These are phyloP conservation scores for Herminia tarsipennalis DNA, from an alignment of 2,888 invertebrate genomes.

Conservation along the genomic window DNA sequence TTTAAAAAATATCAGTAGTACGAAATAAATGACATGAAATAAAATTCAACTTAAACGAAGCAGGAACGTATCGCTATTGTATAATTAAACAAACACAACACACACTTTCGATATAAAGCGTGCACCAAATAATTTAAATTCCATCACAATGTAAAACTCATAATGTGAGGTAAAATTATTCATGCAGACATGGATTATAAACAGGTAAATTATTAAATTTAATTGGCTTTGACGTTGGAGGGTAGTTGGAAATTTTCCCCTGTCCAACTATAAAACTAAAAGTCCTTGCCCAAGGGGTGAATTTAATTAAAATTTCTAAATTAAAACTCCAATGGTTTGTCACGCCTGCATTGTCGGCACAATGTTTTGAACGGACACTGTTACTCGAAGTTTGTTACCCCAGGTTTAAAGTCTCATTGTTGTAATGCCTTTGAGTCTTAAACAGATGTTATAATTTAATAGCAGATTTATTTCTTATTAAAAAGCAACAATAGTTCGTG, in stretches of 20 bases:
- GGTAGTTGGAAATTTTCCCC: slow-evolving; percentile 5
- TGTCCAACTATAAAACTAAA: slow-evolving; percentile 38
- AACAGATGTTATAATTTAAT: too few species aligned
- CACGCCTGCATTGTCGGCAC: slow-evolving; percentile 22
- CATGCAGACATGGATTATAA: slow-evolving; percentile 27
- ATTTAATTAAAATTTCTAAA: slow-evolving; percentile 57
- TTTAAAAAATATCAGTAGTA: too few species aligned
- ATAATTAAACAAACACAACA: slow-evolving; percentile 3
- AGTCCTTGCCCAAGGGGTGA: slow-evolving; percentile 16
- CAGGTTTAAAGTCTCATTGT: too few species aligned
- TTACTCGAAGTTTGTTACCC: too few species aligned
- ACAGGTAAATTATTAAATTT: slow-evolving; percentile 39
- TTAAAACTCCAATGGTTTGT: slow-evolving; percentile 48
- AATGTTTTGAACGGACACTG: not conserved
- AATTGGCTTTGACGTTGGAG: slow-evolving; percentile 23
- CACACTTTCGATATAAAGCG: not conserved
- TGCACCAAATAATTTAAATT: slow-evolving; percentile 1
- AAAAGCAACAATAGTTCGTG: too few species aligned
- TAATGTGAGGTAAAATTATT: slow-evolving; percentile 13
- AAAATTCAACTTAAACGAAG: too few species aligned
- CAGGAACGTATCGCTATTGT: too few species aligned
- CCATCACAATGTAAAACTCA: slow-evolving; percentile 1
- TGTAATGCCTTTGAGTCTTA: too few species aligned
- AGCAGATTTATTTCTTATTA: too few species aligned
- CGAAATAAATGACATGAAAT: too few species aligned